phyloP scores from a whole-genome alignment of 2,113 vertebrate species.

The Macquaria australasica region DNA sequence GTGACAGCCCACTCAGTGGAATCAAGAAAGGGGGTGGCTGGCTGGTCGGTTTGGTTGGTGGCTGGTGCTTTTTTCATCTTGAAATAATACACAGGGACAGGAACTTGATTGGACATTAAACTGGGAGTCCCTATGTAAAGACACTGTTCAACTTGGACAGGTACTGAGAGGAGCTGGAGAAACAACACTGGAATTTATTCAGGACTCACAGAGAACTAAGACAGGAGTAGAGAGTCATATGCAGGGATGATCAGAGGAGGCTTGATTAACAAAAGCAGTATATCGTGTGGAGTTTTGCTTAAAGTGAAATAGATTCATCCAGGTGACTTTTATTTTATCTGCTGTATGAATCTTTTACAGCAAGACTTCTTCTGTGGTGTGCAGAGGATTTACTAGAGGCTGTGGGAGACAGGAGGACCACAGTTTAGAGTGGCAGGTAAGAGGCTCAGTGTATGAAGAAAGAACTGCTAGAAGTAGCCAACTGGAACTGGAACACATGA shows the following conservation, averaged over 20 bases:
- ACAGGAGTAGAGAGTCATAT: neutral
- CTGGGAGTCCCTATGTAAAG: neutral
- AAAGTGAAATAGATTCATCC: neutral
- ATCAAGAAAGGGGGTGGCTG: conserved; percentile 46
- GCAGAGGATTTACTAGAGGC: conserved; percentile 25
- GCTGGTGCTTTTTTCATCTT: conserved; percentile 24
- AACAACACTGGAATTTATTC: neutral
- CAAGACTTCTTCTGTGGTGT: neutral
- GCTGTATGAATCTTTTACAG: neutral
- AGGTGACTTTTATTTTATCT: neutral
- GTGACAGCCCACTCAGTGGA: conserved; percentile 62
- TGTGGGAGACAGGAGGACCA: neutral
- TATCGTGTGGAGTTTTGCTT: neutral
- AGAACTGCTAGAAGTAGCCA: neutral
- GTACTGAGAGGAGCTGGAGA: conserved; percentile 23
- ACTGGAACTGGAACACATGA: conserved; percentile 2
- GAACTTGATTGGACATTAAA: conserved; percentile 9
- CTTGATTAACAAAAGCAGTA: neutral
- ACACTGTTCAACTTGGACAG: conserved; percentile 2
- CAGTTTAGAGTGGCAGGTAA: conserved; percentile 14
- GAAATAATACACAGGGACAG: conserved; percentile 10
- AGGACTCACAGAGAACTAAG: neutral
- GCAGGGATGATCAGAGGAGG: neutral
- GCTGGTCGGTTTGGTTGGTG: conserved; percentile 38
- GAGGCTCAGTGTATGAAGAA: neutral